phyloP scores from a whole-genome alignment of 2,113 vertebrate species.

The Phocoena sinus region DNA sequence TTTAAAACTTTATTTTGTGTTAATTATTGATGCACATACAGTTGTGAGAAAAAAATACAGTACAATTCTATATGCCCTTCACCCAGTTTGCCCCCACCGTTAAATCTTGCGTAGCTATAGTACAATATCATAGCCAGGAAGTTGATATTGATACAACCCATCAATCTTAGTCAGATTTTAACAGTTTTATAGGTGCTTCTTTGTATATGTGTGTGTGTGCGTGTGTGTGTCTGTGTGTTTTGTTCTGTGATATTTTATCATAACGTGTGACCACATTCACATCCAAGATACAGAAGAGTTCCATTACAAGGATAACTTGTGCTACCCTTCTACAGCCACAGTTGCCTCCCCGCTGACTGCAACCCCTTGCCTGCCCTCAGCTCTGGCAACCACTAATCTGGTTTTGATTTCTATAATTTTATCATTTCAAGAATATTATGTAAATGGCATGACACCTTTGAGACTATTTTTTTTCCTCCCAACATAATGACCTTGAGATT shows the following conservation, averaged over 20 bases:
- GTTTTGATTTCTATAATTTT: background rate
- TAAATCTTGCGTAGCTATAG: background rate
- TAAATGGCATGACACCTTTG: background rate
- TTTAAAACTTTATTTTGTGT: background rate
- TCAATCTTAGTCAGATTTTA: background rate
- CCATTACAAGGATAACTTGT: background rate
- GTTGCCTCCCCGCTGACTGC: background rate
- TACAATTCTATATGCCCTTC: background rate
- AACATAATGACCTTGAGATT: background rate
- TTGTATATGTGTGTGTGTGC: background rate
- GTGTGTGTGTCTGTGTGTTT: background rate
- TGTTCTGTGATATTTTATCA: background rate
- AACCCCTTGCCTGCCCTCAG: background rate
- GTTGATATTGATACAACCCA: background rate
- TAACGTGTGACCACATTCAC: background rate
- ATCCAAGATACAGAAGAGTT: background rate
- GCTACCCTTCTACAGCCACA: background rate
- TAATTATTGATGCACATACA: background rate
- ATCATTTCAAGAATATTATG: background rate
- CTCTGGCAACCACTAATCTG: background rate
- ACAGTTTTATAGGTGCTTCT: background rate
- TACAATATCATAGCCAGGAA: background rate
- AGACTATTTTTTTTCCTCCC: background rate
- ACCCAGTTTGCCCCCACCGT: background rate
- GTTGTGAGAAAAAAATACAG: background rate